Percentiles rank a stretch among this genome's conserved stretches.
Conservation (phyloP, 2,113 vertebrate genomes). For the Pogonocichla stellata region DNA sequence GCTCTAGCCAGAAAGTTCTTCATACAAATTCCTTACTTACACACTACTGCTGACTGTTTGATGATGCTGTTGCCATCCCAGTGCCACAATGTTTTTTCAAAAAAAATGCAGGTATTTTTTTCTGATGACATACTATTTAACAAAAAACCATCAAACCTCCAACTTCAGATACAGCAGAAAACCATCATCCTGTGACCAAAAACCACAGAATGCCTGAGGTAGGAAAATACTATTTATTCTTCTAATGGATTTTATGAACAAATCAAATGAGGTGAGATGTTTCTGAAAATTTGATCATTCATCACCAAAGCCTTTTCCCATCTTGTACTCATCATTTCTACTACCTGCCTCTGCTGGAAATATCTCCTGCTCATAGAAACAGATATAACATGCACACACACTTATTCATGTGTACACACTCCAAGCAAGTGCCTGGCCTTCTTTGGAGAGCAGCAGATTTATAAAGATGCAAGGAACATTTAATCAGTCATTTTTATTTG, state of each 20-base stretch:
- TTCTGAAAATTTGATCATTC: slow-evolving; percentile 66
- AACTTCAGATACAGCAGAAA: slow-evolving; percentile 44
- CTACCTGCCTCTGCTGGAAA: slow-evolving; percentile 8
- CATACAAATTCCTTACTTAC: slow-evolving; percentile 23
- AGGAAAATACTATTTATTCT: slow-evolving; percentile 66
- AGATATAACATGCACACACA: not conserved
- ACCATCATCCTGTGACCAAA: slow-evolving; percentile 39
- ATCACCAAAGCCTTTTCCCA: slow-evolving; percentile 52
- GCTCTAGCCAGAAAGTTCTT: not conserved
- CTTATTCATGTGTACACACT: not conserved
- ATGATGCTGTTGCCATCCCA: slow-evolving; percentile 29
- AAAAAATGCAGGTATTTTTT: not conserved
- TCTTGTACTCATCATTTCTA: slow-evolving; percentile 55
- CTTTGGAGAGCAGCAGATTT: slow-evolving; percentile 12
- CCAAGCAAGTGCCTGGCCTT: not conserved
- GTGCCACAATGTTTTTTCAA: not conserved
- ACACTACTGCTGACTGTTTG: slow-evolving; percentile 1
- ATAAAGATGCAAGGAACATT: slow-evolving; percentile 6
- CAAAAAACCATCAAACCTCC: slow-evolving; percentile 19
- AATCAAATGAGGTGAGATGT: slow-evolving; percentile 65
- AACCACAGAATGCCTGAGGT: slow-evolving; percentile 23
- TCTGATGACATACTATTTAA: slow-evolving; percentile 19
- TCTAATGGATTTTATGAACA: slow-evolving; percentile 61
- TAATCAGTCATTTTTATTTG: slow-evolving; percentile 29
- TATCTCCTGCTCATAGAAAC: not conserved